Percentiles rank a stretch among this genome's conserved stretches.
These are phyloP conservation scores for Dryobates pubescens DNA, from an alignment of 2,797 vertebrate genomes.

Conservation along the genomic window DNA sequence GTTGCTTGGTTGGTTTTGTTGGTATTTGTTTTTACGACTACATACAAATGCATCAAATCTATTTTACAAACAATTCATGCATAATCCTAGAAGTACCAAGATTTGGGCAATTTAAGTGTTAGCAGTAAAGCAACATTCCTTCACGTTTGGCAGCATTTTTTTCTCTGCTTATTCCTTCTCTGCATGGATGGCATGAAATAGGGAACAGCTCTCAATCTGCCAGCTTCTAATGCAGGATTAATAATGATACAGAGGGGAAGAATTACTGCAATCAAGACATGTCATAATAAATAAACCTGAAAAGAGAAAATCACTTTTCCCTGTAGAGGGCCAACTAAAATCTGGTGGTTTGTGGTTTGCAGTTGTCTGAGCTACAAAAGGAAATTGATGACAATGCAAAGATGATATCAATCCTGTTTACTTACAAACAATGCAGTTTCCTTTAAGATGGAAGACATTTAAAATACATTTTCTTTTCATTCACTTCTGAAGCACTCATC, in stretches of 20 bases:
- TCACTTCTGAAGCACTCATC: neutral
- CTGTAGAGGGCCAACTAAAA: neutral
- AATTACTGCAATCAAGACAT: neutral
- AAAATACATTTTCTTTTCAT: neutral
- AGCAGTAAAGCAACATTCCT: neutral
- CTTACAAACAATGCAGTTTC: neutral
- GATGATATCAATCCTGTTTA: slow-evolving; percentile 1
- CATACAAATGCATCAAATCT: neutral
- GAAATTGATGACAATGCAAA: neutral
- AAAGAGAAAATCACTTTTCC: neutral
- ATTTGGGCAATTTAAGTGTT: neutral
- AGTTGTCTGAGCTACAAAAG: neutral
- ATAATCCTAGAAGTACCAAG: neutral
- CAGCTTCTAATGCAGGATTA: neutral
- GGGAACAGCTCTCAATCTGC: slow-evolving; percentile 1
- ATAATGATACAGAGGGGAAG: neutral
- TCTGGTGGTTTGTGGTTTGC: neutral
- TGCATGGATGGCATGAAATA: neutral
- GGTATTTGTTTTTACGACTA: neutral
- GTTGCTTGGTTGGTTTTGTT: neutral
- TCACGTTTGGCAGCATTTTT: neutral
- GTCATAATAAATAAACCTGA: neutral
- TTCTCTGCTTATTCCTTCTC: slow-evolving; percentile 17
- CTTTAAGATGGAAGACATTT: neutral
- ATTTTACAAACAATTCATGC: neutral